A percentile compares a stretch with the other conserved stretches of the same genome.
phyloP scores from a whole-genome alignment of 2,888 invertebrate genomes.

The Leucoma salicis region DNA sequence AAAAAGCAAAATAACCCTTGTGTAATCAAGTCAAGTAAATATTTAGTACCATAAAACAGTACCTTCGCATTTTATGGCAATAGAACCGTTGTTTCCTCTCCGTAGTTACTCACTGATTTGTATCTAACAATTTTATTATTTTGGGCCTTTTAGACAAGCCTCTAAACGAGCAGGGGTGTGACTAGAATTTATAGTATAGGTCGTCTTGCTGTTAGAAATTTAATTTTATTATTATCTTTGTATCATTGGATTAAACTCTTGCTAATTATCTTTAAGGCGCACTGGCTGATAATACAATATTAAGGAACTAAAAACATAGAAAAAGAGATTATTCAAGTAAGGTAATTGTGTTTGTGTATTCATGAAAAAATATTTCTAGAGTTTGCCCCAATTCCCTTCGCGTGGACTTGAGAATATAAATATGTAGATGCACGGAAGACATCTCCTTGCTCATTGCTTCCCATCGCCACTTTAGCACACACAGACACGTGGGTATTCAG shows the following conservation, averaged over 20 bases:
- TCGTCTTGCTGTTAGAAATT: neutral
- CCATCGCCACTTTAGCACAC: too few species aligned
- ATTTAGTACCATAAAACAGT: conserved; percentile 20
- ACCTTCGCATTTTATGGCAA: conserved; percentile 19
- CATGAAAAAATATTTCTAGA: too few species aligned
- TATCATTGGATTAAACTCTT: neutral
- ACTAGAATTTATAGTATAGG: conserved; percentile 1
- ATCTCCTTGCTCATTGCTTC: too few species aligned
- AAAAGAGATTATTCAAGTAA: too few species aligned
- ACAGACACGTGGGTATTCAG: too few species aligned
- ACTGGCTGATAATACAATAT: too few species aligned
- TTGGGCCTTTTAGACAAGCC: conserved; percentile 1
- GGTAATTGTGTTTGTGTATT: too few species aligned
- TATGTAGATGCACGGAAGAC: too few species aligned
- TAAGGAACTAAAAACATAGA: too few species aligned
- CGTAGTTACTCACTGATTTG: conserved; percentile 24
- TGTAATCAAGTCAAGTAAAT: conserved; percentile 15
- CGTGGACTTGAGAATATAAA: too few species aligned
- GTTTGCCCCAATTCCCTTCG: too few species aligned
- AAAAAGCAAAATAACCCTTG: conserved; percentile 13
- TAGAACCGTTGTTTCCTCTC: conserved; percentile 13
- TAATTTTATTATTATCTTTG: neutral
- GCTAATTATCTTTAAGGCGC: neutral
- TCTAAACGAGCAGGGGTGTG: neutral
- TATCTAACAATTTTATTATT: conserved; percentile 15